Evolutionary conservation across 2,113 vertebrate genomes (phyloP), one percentile per base, ranked within the genome.

Genomic region (Dolichallabes microphthalmus): DNA sequence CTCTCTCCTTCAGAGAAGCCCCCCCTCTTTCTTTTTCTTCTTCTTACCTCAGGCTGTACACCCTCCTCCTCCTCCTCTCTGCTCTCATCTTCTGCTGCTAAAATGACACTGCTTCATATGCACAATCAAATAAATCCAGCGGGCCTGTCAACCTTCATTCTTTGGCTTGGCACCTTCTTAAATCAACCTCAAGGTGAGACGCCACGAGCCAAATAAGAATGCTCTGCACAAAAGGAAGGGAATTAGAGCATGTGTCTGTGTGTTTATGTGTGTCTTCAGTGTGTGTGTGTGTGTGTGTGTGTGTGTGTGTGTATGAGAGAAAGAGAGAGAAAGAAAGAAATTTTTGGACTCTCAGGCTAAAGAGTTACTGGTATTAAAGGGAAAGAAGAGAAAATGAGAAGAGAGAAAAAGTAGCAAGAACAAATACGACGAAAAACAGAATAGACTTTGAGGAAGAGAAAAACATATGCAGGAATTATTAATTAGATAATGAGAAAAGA

Each of bases 91-190:
- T 87, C 85, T 25, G 66, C 57, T 80, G 61, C 53, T 87, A 91
- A 88, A 91, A 93, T 90, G 91, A 93, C 93, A 93, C 90, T 45
- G 85, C 86, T 90, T 92, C 85, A 87, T 90, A 93, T 93, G 90
- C 88, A 82, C 92, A 94, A 94, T 94, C 94, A 94, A 92, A 95
- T 94, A 94, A 94, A 94, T 94, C 92, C 85, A 86, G 69, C 87
- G 17, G 69, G 82, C 8, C 69, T 94, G 94, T 94, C 94, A 93
- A 89, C 92, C 89, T 92, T 93, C 93, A 94, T 94, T 87, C 63
- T 91, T 60, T 79, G 71, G 14, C 75, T 85, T 80, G 79, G n/a
- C 74, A 79, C 78, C 84, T 60, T 86, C 85, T 86, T 87, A 87
- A 78, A 91, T 91, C 89, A 74, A 84, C n/a, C n/a, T 85, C 89